A percentile compares a stretch with the other conserved stretches of the same genome.
Evolutionary conservation across 2,113 vertebrate genomes (phyloP).

Genomic region (Tenebrosternarchus preto): DNA sequence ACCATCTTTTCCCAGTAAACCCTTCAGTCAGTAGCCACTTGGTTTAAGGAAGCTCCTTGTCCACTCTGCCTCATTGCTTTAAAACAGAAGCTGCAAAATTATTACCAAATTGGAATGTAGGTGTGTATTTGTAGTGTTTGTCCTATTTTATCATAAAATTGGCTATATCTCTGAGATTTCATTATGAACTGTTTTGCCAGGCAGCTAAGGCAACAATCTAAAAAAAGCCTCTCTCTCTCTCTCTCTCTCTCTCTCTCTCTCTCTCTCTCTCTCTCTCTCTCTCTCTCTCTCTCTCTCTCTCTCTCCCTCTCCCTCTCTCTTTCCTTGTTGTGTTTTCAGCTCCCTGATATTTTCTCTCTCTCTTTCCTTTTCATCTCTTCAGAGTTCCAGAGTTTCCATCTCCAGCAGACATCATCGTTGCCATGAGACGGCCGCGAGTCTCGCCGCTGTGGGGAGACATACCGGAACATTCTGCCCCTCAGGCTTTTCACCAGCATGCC

Average conservation of each 20-base stretch:
- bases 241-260: constrained; percentile 14
- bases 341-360: constrained; percentile 47
- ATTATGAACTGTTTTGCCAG: constrained; percentile 11
- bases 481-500: constrained; percentile 22
- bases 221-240: constrained; percentile 24
- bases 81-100: neutral
- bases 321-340: neutral
- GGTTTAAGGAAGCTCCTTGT: neutral
- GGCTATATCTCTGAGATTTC: constrained; percentile 4
- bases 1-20: neutral
- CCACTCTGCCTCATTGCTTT: neutral
- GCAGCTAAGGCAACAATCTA: constrained; percentile 23
- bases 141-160: constrained; percentile 10
- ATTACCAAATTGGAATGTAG: neutral
- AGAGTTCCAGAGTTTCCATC: constrained; percentile 42
- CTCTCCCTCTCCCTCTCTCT: constrained; percentile 14
- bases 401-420: constrained; percentile 46
- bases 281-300: constrained; percentile 20
- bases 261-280: too few species aligned
- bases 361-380: constrained; percentile 44
- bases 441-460: neutral
- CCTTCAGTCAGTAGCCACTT: neutral
- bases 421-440: constrained; percentile 37
- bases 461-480: constrained; percentile 31
- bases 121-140: neutral